Evolutionary conservation across 35 echinoderm and acorn worm genomes (phyloP).

Genomic region (Apostichopus parvimensis): DNA sequence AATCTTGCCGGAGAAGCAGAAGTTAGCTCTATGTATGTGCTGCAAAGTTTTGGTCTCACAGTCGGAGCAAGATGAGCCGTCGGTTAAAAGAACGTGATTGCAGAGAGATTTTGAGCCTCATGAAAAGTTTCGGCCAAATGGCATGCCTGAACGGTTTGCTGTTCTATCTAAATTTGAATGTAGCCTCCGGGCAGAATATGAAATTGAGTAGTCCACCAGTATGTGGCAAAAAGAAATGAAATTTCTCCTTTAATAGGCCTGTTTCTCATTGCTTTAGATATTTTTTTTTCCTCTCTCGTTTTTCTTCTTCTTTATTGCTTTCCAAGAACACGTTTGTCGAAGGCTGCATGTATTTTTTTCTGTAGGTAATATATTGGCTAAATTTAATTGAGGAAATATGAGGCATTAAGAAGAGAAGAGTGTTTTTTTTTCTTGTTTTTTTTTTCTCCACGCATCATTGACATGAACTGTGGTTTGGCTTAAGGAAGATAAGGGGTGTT

Average conservation of each 20-base stretch:
- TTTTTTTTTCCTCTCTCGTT: neutral
- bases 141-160: slow-evolving; percentile 30
- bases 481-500: neutral
- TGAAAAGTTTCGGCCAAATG: slow-evolving; percentile 1
- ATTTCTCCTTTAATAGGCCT: neutral
- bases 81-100: slow-evolving; percentile 16
- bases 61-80: neutral
- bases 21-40: neutral
- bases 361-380: neutral
- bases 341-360: neutral
- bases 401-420: neutral
- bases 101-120: neutral
- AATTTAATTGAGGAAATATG: slow-evolving; percentile 26
- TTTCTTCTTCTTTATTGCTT: slow-evolving; percentile 2
- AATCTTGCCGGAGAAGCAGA: neutral
- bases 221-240: neutral
- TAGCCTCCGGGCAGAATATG: neutral
- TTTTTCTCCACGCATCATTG: too few species aligned
- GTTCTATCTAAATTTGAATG: slow-evolving; percentile 38
- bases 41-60: neutral
- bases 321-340: slow-evolving; percentile 23
- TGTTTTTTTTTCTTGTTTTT: neutral
- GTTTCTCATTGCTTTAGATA: neutral
- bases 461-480: slow-evolving; percentile 12
- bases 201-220: slow-evolving; percentile 9